A percentile compares a stretch with the other conserved stretches of the same genome.
Conservation (phyloP, 2,113 vertebrate genomes). For the Callionymus lyra region DNA sequence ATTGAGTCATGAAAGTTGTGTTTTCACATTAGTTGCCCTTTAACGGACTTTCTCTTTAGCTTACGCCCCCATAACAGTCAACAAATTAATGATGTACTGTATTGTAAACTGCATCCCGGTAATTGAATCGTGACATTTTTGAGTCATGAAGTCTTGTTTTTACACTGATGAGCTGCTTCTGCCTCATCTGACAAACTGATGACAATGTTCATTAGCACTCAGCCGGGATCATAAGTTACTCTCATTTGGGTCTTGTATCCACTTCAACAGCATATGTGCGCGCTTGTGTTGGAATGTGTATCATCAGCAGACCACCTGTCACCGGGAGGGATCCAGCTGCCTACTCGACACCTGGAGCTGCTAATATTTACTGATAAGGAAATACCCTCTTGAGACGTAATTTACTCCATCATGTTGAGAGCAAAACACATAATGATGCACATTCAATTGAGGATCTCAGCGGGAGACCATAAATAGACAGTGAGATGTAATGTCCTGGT, state of each 20-base stretch:
- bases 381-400: too few species aligned
- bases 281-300: constrained; percentile 4
- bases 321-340: constrained; percentile 3
- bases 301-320: constrained; percentile 22
- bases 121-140: too few species aligned
- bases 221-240: not conserved
- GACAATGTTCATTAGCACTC: constrained; percentile 14
- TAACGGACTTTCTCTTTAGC: too few species aligned
- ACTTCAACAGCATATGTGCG: too few species aligned
- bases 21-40: too few species aligned
- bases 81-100: too few species aligned
- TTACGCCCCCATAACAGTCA: too few species aligned
- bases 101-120: too few species aligned
- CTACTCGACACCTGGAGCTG: constrained; percentile 31
- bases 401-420: constrained; percentile 21
- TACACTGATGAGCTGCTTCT: constrained; percentile 10
- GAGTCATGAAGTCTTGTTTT: constrained; percentile 3
- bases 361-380: constrained; percentile 35
- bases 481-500: not conserved
- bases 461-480: constrained; percentile 28
- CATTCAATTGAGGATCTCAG: constrained; percentile 18
- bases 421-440: constrained; percentile 34
- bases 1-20: too few species aligned
- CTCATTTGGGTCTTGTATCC: too few species aligned
- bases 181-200: constrained; percentile 1